Base-by-base conservation (phyloP, 2,888 invertebrate species). In the Busseola fusca region DNA sequence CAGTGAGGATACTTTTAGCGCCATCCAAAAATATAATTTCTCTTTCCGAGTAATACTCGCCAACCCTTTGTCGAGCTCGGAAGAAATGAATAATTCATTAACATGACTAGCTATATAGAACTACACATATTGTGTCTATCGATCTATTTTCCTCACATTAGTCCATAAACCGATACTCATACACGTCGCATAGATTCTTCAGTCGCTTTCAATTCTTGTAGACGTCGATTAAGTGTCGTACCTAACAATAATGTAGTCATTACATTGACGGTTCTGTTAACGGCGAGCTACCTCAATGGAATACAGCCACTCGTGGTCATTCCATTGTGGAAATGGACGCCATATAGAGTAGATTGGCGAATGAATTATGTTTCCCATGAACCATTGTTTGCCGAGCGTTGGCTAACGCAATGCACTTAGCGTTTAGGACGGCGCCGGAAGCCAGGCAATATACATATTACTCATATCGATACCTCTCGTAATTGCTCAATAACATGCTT, bases 311-410 rank as follows among this genome's bases (percentile, higher is more conserved):
- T 59, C 42, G 58, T 63, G 48, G 52, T 25, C n/a, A 52, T 16
- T 21, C 50, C 37, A 74, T 70, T 82, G 56, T 63, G 63, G 64
- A 54, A 68, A 68, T 66, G 54, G 37, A 57, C 48, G 70, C 34
- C 60, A 56, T 42, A 72, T n/a, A 54, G 25, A 42, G 37, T 71
- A 27, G 64, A 62, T 65, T 69, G 66, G 59, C 27, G 74, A 82
- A 78, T 82, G 82, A 84, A 74, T 79, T 78, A 82, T 70, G 76
- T 60, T 63, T 52, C 57, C 69, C 60, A 71, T 72, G 66, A 72
- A 73, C 71, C 54, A 79, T 83, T 84, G 79, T 83, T 78, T 74
- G 73, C 54, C 34, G 63, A 71, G 67, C 63, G 56, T 34, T 64
- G 50, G 62, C 30, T 21, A 40, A 64, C 50, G 56, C 54, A 70